These are phyloP conservation scores for Euschistus heros DNA, from an alignment of 1,140 invertebrate species.

Conservation along the genomic window DNA sequence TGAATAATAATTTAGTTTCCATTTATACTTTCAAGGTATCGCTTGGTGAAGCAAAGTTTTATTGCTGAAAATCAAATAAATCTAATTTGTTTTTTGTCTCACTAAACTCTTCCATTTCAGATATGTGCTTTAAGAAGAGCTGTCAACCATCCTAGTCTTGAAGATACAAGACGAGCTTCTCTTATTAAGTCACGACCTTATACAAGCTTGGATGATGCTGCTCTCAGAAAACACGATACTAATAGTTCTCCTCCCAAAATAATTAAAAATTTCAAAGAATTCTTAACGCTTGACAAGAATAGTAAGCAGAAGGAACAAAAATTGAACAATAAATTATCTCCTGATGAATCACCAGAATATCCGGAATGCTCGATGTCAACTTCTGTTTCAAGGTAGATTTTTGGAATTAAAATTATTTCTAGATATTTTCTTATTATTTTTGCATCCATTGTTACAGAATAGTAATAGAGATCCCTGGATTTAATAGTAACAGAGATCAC, in stretches of 20 bases:
- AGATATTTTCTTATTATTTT: too few species aligned
- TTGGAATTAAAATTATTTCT: not conserved
- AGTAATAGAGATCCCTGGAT: too few species aligned
- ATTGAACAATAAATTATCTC: conserved; percentile 50
- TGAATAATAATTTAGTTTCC: too few species aligned
- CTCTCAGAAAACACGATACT: conserved; percentile 19
- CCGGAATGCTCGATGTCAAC: conserved; percentile 63
- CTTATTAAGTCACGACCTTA: conserved; percentile 30
- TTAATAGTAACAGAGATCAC: too few species aligned
- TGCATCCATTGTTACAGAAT: too few species aligned
- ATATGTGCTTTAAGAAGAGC: conserved; percentile 25
- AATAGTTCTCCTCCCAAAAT: conserved; percentile 41
- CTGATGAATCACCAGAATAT: conserved; percentile 68
- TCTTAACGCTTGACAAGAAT: conserved; percentile 54
- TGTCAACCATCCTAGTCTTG: conserved; percentile 29
- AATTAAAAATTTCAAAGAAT: conserved; percentile 74
- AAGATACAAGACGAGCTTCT: conserved; percentile 21
- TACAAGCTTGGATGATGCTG: conserved; percentile 34
- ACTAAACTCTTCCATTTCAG: not conserved
- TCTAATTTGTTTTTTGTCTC: not conserved
- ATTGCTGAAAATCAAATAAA: not conserved
- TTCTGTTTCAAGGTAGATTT: conserved; percentile 50
- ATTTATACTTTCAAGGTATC: too few species aligned
- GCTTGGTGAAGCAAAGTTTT: not conserved
- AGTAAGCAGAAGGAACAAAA: conserved; percentile 32